Evolutionary conservation across 2,888 invertebrate genomes (phyloP).

Genomic region (Exephanes ischioxanthus): DNA sequence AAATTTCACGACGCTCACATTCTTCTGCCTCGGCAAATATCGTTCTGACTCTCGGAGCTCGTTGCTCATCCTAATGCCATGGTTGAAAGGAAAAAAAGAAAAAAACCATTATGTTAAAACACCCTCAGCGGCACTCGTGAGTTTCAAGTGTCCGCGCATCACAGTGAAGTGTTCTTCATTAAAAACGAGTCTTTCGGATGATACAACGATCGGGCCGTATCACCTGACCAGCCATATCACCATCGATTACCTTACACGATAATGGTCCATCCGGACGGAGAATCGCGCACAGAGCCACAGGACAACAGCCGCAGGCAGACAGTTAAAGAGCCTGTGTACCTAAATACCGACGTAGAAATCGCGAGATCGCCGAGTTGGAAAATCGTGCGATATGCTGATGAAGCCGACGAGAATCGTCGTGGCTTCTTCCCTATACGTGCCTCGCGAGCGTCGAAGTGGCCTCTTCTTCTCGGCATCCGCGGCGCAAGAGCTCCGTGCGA

Average conservation of each 20-base stretch:
- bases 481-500: constrained; percentile 2
- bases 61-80: not conserved
- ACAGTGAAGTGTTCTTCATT: too few species aligned
- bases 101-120: not conserved
- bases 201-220: too few species aligned
- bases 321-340: constrained; percentile 46
- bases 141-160: too few species aligned
- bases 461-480: constrained; percentile 13
- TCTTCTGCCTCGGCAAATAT: constrained; percentile 9
- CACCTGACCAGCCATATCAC: too few species aligned
- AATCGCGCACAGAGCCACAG: not conserved
- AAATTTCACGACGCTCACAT: constrained; percentile 16
- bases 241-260: not conserved
- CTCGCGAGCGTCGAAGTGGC: not conserved
- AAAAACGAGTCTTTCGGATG: too few species aligned
- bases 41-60: constrained; percentile 11
- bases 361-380: constrained; percentile 55
- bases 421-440: constrained; percentile 19
- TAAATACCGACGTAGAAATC: constrained; percentile 66
- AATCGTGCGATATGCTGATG: constrained; percentile 67
- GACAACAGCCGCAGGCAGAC: constrained; percentile 17
- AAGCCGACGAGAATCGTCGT: constrained; percentile 59
- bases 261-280: not conserved
- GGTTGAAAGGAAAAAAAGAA: not conserved
- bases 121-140: not conserved